Percentiles rank a stretch among this genome's conserved stretches.
Evolutionary conservation across 2,113 vertebrate species (phyloP).

Genomic region (Ancistrus triradiatus): DNA sequence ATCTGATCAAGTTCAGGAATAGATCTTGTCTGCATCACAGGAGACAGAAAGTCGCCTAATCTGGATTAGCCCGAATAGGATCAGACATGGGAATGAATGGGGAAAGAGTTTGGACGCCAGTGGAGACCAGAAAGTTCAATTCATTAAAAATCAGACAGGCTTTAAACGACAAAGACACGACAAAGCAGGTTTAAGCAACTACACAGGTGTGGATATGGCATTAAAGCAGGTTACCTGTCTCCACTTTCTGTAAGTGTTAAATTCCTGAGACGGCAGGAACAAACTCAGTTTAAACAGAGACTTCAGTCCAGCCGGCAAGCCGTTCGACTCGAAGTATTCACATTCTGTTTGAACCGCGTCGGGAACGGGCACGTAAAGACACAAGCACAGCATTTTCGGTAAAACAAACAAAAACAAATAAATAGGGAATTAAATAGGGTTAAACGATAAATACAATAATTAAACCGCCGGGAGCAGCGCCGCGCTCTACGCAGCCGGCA

Average conservation of each 20-base stretch:
- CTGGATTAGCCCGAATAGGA: conserved; percentile 21
- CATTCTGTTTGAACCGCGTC: conserved; percentile 71
- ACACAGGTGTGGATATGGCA: too few species aligned
- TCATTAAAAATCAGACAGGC: too few species aligned
- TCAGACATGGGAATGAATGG: conserved; percentile 12
- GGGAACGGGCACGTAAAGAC: conserved; percentile 70
- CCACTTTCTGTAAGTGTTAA: conserved; percentile 81
- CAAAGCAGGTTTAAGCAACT: neutral
- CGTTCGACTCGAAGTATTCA: conserved; percentile 81
- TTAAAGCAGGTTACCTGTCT: conserved; percentile 64
- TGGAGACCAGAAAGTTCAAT: too few species aligned
- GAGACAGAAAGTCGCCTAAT: conserved; percentile 17
- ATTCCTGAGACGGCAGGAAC: conserved; percentile 78
- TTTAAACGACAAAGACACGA: too few species aligned
- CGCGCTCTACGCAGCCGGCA: conserved; percentile 54
- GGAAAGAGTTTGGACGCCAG: too few species aligned
- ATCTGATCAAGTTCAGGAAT: conserved; percentile 2
- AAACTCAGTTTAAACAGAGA: conserved; percentile 80
- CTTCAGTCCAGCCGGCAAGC: conserved; percentile 74
- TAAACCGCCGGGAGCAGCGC: neutral
- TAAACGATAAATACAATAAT: neutral
- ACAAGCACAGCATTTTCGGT: conserved; percentile 76
- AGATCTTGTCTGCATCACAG: neutral
- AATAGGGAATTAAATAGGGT: conserved; percentile 8
- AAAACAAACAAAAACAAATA: conserved; percentile 31